Conservation (phyloP, 2,797 vertebrate species). For the Sciaenops ocellatus region DNA sequence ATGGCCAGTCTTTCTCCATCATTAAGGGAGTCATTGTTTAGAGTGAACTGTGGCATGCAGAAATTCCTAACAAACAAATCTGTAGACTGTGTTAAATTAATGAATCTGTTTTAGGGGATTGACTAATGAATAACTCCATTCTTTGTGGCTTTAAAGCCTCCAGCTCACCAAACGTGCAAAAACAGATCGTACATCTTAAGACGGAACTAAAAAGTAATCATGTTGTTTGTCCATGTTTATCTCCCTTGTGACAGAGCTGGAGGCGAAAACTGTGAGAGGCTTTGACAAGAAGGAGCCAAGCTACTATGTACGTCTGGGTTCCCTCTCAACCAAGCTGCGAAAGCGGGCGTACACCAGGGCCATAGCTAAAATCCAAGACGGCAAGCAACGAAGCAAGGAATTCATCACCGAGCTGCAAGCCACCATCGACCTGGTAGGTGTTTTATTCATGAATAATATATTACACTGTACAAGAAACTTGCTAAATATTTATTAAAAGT, state of each 20-base stretch:
- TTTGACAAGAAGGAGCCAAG: conserved; percentile 86
- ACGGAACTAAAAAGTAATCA: neutral
- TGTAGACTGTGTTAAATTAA: neutral
- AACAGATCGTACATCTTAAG: neutral
- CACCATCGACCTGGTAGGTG: conserved; percentile 90
- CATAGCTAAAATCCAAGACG: conserved; percentile 84
- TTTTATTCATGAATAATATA: neutral
- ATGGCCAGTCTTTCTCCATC: conserved; percentile 13
- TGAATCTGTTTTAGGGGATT: neutral
- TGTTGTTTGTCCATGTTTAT: neutral
- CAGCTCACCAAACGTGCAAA: neutral
- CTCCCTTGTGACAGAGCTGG: conserved; percentile 82
- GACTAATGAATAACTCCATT: neutral
- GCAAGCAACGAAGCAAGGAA: conserved; percentile 88
- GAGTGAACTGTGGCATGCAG: neutral
- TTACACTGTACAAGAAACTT: too few relatives aligned
- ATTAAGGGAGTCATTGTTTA: conserved; percentile 41
- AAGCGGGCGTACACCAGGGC: conserved; percentile 90
- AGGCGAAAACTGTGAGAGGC: conserved; percentile 84
- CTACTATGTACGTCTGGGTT: conserved; percentile 92
- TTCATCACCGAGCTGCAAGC: conserved; percentile 89
- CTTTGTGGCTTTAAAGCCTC: neutral
- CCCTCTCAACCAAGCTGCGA: conserved; percentile 91
- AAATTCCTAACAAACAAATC: conserved; percentile 13
- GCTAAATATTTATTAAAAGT: neutral